Percentiles rank a stretch among this genome's conserved stretches.
phyloP scores from a whole-genome alignment of 1,140 invertebrate species.

The Drosophila nebulosa region DNA sequence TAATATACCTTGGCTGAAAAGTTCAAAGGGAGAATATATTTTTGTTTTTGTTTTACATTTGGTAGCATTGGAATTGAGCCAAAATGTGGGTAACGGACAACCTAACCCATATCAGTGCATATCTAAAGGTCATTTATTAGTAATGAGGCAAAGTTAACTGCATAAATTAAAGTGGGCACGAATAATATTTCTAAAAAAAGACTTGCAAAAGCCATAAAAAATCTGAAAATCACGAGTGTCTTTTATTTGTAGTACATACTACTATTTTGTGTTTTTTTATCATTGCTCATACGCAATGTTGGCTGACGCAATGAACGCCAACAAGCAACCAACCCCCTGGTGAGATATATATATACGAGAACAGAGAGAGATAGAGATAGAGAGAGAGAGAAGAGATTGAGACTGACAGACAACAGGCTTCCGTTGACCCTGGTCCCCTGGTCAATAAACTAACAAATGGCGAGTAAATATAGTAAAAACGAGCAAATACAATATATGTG shows the following conservation, averaged over 20 bases:
- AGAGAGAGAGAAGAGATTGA: not conserved
- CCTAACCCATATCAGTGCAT: not conserved
- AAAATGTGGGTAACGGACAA: not conserved
- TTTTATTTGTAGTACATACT: not conserved
- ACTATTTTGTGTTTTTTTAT: not conserved
- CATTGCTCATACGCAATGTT: conserved; percentile 27
- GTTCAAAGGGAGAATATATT: too few species aligned
- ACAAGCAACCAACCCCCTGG: not conserved
- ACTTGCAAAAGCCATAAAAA: not conserved
- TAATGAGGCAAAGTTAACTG: not conserved
- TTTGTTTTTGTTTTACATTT: too few species aligned
- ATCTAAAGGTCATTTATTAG: not conserved
- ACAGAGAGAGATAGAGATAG: not conserved
- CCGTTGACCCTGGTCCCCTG: conserved; percentile 56
- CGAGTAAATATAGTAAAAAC: conserved; percentile 4
- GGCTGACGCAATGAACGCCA: conserved; percentile 41
- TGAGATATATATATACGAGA: not conserved
- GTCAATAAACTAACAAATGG: conserved; percentile 45
- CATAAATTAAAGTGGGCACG: not conserved
- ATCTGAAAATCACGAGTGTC: not conserved
- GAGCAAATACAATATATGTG: conserved; percentile 45
- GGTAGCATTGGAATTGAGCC: too few species aligned
- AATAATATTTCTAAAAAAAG: not conserved
- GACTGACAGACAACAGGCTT: conserved; percentile 36
- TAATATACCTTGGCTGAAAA: too few species aligned